Conservation (phyloP, 2,113 vertebrate genomes). For the Dromaius novaehollandiae region DNA sequence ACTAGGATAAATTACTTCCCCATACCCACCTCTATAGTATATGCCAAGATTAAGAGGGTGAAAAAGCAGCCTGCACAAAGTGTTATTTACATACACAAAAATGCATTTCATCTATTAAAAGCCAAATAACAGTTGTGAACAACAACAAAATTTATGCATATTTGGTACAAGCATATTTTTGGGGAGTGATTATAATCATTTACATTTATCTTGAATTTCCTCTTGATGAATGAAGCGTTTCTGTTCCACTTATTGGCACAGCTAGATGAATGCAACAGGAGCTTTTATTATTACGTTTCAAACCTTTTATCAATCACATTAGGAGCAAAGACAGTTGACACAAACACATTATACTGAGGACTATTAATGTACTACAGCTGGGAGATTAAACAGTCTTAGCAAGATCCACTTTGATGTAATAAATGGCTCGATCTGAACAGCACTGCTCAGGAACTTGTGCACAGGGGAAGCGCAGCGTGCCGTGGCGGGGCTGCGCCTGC, state of each 20-base stretch:
- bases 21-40: not conserved
- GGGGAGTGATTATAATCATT: conserved; percentile 51
- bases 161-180: conserved; percentile 50
- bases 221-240: conserved; percentile 51
- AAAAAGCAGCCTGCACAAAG: conserved; percentile 40
- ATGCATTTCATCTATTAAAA: conserved; percentile 55
- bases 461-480: not conserved
- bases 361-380: conserved; percentile 27
- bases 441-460: not conserved
- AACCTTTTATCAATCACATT: conserved; percentile 43
- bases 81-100: conserved; percentile 52
- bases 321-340: conserved; percentile 42
- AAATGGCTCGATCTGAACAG: not conserved
- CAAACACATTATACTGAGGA: conserved; percentile 3
- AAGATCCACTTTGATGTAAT: not conserved
- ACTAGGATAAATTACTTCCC: not conserved
- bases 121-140: conserved; percentile 60
- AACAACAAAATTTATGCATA: conserved; percentile 60
- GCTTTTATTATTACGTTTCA: conserved; percentile 13
- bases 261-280: conserved; percentile 40
- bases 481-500: not conserved
- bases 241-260: not conserved
- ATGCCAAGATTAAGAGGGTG: not conserved
- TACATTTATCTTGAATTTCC: conserved; percentile 65
- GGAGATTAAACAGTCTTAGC: conserved; percentile 50